Base-by-base conservation (phyloP, 2,113 vertebrate species). In the Heterotilapia buettikoferi region DNA sequence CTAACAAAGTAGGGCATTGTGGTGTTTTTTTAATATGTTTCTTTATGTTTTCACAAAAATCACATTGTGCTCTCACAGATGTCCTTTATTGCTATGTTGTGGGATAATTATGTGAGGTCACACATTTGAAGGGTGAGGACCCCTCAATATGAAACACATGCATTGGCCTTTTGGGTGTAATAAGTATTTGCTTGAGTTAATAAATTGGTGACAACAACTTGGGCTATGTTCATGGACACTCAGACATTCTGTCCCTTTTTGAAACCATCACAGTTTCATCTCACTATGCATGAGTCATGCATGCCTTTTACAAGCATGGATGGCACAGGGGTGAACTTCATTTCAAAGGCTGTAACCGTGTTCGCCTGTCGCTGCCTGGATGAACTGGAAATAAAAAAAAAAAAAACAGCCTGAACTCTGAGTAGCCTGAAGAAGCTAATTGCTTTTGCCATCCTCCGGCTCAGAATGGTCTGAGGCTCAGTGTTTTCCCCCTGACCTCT, bases 311-410 rank as follows among this genome's bases (percentile, higher is more conserved):
- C 79, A 82, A 93, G 84, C 82, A 85, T 86, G 53, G 85, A 29
- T 87, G 84, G 82, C 88, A 90, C 78, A n/a, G n/a, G 45, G 61
- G 71, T 92, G 85, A 94, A 92, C 89, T 90, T 88, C 63, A 92
- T 92, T 86, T 89, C 84, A 92, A 86, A 88, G 26, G 89, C 66
- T 84, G 66, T 80, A 56, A 89, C 80, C 33, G 43, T 14, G 87
- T 82, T 87, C n/a, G 59, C 88, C 24, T 53, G 76, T 89, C 43
- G 83, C 19, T 84, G 81, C 85, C 82, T 84, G 83, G 80, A 52
- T 88, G 29, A 93, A 89, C n/a, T 91, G 89, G 89, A 86, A 92
- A 94, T 50, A 21, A 66, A 66, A 38, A 18, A 50, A 21, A 66
- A 66, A 38, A 18, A 50, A 53, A 79, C 88, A 89, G 78, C 3